phyloP scores from a whole-genome alignment of 2,113 vertebrate species.

The Sapajus apella region DNA sequence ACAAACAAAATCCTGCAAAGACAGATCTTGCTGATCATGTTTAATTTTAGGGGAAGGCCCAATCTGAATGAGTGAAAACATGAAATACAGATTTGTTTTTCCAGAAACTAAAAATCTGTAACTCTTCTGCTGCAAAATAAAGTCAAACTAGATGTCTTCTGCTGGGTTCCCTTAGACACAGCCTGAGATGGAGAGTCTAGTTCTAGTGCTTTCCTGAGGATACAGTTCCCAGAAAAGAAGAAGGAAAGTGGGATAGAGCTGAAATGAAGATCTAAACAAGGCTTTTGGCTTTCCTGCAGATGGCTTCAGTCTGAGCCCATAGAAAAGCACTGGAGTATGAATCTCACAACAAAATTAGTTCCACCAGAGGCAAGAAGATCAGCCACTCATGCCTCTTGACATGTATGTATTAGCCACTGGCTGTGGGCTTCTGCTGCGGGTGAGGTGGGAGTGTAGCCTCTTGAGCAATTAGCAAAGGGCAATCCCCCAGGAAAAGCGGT shows the following conservation, averaged over 20 bases:
- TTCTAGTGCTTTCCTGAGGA: neutral
- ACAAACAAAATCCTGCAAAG: constrained; percentile 21
- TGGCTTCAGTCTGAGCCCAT: neutral
- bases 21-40: neutral
- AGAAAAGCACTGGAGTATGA: neutral
- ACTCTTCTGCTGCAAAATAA: constrained; percentile 1
- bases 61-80: neutral
- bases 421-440: neutral
- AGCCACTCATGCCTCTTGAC: neutral
- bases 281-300: neutral
- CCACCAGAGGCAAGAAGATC: neutral
- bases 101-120: neutral
- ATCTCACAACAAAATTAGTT: neutral
- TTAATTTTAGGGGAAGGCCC: neutral
- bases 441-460: neutral
- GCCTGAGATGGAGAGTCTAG: neutral
- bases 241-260: neutral
- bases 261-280: neutral
- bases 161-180: neutral
- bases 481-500: neutral
- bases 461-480: neutral
- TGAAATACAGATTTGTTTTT: neutral
- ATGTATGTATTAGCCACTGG: neutral
- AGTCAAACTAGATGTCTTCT: neutral
- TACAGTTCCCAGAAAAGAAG: neutral